Base-by-base conservation (phyloP, 2,888 invertebrate genomes). In the Andrena trimmerana region DNA sequence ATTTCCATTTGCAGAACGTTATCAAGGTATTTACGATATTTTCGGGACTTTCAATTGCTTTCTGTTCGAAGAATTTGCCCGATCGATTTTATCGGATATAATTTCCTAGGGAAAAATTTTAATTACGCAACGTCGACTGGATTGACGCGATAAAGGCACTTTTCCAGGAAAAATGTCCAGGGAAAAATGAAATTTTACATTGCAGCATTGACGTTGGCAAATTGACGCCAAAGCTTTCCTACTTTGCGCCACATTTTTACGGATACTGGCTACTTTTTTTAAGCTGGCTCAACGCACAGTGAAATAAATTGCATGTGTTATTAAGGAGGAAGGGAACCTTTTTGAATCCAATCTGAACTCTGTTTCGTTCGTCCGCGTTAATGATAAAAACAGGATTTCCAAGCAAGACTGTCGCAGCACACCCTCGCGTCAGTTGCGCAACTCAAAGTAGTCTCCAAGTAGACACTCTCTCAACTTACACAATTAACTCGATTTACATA, bases 81-180 rank as follows among this genome's bases (percentile, higher is more conserved):
- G 33, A 24, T 54, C 57, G 29, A 65, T 65, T 63, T 27, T 1
- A 29, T 65, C 36, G 24, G 42, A 54, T 8, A 33, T 36, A 42
- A 73, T 73, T 73, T 65, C 27, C 20, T 57, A 65, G 42, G 2
- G 29, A 73, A 73, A 73, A 29, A 57, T 27, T 57, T 73, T 65
- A 66, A 65, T 65, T 36, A 57, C 54, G 65, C 65, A 48, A 33
- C 33, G 33, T 42, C 65, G 57, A 33, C n/a, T 36, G 5, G 3
- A 27, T 33, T 2, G 27, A 4, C 24, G 10, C n/a, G 27, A 24
- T 0, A 36, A 7, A n/a, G 10, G 0, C 6, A 8, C 42, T 29
- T 5, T 42, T 24, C 16, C 36, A 29, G 7, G 52, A 62, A 62
- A 16, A 59, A 42, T 29, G n/a, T 69, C 59, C 42, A 2, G 69